A percentile compares a stretch with the other conserved stretches of the same genome.
phyloP scores from a whole-genome alignment of 2,797 vertebrate genomes.

The Acanthis flammea region DNA sequence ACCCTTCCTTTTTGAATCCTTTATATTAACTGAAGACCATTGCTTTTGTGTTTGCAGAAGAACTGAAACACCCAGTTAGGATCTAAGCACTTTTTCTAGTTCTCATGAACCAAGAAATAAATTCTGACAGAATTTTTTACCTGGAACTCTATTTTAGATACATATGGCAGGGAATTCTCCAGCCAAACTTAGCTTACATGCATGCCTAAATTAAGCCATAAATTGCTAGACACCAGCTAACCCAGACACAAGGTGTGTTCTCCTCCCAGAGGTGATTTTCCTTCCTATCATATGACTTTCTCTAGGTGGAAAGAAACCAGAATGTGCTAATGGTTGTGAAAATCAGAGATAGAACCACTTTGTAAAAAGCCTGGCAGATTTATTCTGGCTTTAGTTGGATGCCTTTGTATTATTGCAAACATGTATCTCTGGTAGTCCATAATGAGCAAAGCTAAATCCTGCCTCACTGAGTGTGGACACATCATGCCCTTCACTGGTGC shows the following conservation, averaged over 20 bases:
- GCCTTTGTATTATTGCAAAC: background rate
- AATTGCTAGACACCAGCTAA: background rate
- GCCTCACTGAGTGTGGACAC: background rate
- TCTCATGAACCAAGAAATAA: background rate
- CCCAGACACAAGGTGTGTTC: fast-evolving
- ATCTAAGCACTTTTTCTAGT: background rate
- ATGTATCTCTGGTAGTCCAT: background rate
- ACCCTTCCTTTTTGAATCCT: fast-evolving
- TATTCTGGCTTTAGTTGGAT: background rate
- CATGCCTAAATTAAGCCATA: background rate
- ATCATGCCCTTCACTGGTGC: background rate
- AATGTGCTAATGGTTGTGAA: background rate
- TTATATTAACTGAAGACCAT: background rate
- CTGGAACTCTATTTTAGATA: background rate
- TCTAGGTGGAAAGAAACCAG: background rate
- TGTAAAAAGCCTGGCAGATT: background rate
- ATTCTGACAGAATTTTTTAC: background rate
- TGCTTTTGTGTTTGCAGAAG: background rate
- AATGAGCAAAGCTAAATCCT: background rate
- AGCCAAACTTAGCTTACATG: background rate
- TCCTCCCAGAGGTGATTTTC: background rate
- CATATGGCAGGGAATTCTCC: background rate
- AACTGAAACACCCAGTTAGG: background rate
- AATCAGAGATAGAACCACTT: background rate
- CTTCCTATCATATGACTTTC: background rate